Percentiles rank a stretch among this genome's conserved stretches.
Evolutionary conservation across 2,113 vertebrate species (phyloP).

Genomic region (Cottus gobio): DNA sequence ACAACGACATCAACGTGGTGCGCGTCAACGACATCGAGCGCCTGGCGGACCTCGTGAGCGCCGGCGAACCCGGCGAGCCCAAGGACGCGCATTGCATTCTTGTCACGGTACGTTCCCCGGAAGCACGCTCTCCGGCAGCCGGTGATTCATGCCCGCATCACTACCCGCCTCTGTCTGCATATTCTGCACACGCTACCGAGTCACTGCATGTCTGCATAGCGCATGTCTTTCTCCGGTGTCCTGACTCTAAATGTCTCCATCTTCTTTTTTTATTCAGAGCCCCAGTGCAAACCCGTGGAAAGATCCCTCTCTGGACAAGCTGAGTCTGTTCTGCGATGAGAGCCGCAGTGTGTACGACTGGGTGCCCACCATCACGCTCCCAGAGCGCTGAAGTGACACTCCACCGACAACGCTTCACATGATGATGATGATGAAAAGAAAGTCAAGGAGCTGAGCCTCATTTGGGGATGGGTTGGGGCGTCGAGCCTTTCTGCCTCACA

Average conservation of each 20-base stretch:
- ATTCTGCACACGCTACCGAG: not conserved
- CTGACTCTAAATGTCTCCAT: constrained; percentile 21
- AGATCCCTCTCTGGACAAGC: constrained; percentile 90
- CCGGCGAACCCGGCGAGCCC: constrained; percentile 86
- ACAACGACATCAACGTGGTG: constrained; percentile 97
- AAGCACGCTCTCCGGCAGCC: constrained; percentile 24
- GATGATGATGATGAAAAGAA: constrained; percentile 62
- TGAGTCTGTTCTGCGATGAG: constrained; percentile 93
- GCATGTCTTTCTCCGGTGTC: not conserved
- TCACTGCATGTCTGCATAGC: constrained; percentile 5
- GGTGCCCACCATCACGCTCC: constrained; percentile 93
- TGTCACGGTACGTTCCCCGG: constrained; percentile 88
- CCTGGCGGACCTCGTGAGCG: constrained; percentile 89
- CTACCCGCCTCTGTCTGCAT: constrained; percentile 20
- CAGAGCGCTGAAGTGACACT: constrained; percentile 86
- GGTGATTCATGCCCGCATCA: constrained; percentile 64
- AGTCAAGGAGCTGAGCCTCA: constrained; percentile 81
- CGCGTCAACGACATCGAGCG: constrained; percentile 91
- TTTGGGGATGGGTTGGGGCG: constrained; percentile 52
- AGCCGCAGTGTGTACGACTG: constrained; percentile 93
- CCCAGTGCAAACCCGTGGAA: constrained; percentile 93
- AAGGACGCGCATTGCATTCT: constrained; percentile 97
- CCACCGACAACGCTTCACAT: constrained; percentile 36
- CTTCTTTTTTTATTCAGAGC: constrained; percentile 81
- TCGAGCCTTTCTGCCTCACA: constrained; percentile 78